Conservation (phyloP, 2,797 vertebrate species). For the Erpetoichthys calabaricus region DNA sequence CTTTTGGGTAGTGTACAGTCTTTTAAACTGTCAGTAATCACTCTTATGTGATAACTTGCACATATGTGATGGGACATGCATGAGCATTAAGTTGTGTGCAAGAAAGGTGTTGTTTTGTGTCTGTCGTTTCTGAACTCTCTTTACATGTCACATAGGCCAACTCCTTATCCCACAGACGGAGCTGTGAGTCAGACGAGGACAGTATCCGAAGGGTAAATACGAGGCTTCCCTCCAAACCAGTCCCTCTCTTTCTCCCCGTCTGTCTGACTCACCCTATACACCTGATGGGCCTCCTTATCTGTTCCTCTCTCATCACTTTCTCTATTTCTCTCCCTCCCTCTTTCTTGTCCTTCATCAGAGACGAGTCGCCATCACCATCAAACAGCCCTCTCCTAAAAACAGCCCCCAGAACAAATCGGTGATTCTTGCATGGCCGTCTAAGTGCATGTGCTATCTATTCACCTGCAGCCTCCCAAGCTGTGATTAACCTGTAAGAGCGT, state of each 20-base stretch:
- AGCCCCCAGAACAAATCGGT: constrained; percentile 32
- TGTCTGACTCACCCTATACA: background rate
- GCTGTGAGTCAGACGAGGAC: constrained; percentile 83
- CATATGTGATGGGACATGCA: no score
- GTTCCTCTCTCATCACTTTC: constrained; percentile 13
- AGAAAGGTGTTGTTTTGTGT: no score
- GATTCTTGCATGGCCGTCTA: constrained; percentile 32
- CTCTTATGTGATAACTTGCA: no score
- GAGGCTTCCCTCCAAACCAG: constrained; percentile 3
- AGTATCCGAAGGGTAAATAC: constrained; percentile 83
- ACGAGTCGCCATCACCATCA: constrained; percentile 38
- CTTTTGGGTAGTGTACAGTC: no score
- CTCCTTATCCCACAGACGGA: constrained; percentile 52
- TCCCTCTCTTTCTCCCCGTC: background rate
- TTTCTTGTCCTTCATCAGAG: constrained; percentile 34
- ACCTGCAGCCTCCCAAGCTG: background rate
- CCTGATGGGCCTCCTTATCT: constrained; percentile 12
- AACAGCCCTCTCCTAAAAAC: constrained; percentile 28
- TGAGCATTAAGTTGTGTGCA: no score
- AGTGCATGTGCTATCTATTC: background rate
- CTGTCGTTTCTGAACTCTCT: constrained; percentile 10
- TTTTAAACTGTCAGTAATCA: no score
- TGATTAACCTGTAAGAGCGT: no score
- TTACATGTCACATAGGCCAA: constrained; percentile 51
- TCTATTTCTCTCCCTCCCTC: constrained; percentile 13